phyloP scores from a whole-genome alignment of 2,888 invertebrate species.

The Prosapia bicincta region DNA sequence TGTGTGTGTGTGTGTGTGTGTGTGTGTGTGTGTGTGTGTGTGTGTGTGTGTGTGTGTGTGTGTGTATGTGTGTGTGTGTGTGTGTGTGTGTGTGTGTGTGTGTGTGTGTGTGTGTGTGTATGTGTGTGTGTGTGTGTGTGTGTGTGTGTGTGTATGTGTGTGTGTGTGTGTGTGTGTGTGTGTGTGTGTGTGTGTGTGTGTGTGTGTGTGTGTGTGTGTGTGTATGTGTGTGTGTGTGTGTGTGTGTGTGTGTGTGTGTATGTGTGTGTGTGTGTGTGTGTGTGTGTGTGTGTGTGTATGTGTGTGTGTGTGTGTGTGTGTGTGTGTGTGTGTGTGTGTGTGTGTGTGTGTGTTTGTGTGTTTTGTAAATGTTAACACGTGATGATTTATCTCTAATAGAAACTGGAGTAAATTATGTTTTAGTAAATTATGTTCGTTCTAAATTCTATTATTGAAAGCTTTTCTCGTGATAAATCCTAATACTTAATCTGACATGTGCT shows the following conservation, averaged over 20 bases:
- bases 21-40: conserved; percentile 5
- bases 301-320: neutral
- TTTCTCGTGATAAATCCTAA: too few relatives aligned
- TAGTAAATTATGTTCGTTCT: too few relatives aligned
- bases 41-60: conserved; percentile 5
- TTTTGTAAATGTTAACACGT: too few relatives aligned
- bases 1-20: conserved; percentile 5
- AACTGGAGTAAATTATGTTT: neutral
- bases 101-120: conserved; percentile 3
- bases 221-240: too few relatives aligned
- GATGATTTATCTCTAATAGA: neutral
- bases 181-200: conserved; percentile 15
- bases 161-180: conserved; percentile 5
- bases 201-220: neutral
- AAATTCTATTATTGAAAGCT: too few relatives aligned
- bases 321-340: neutral
- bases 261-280: conserved; percentile 8
- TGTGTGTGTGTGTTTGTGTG: too few relatives aligned
- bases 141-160: neutral
- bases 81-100: conserved; percentile 5
- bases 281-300: neutral
- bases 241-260: neutral
- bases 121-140: neutral
- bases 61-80: conserved; percentile 3
- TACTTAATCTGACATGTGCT: too few relatives aligned